Evolutionary conservation across 2,888 invertebrate species (phyloP).

Genomic region (Saturnia pavonia): DNA sequence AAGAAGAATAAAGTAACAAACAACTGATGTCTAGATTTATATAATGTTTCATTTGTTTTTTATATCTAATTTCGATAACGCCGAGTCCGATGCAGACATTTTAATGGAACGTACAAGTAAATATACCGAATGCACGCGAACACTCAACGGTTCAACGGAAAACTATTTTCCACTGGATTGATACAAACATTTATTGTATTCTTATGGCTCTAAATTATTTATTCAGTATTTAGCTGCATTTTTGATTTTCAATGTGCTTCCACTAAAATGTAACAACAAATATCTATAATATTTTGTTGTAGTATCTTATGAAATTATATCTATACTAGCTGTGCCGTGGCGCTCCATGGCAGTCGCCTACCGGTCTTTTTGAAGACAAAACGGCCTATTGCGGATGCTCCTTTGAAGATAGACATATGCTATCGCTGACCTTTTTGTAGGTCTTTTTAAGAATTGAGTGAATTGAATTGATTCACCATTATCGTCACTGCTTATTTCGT

Average conservation of each 20-base stretch:
- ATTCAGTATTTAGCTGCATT: not conserved
- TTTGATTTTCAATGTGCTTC: not conserved
- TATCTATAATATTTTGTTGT: not conserved
- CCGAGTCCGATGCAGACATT: not conserved
- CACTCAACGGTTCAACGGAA: not conserved
- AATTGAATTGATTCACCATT: no score
- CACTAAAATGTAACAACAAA: not conserved
- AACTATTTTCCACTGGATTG: not conserved
- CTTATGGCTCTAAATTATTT: not conserved
- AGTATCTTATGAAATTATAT: no score
- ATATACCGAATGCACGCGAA: conserved; percentile 12
- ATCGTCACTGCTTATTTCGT: no score
- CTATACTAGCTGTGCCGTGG: no score
- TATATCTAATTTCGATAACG: not conserved
- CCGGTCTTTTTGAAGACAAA: no score
- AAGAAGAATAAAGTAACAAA: not conserved
- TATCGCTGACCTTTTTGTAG: no score
- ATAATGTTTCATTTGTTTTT: not conserved
- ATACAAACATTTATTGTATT: conserved; percentile 7
- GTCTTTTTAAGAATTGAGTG: no score
- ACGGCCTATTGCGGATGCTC: no score
- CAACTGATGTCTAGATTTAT: not conserved
- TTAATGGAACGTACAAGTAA: not conserved
- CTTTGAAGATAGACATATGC: no score
- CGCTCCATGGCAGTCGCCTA: no score